Evolutionary conservation across 2,888 invertebrate genomes (phyloP).

Genomic region (Cantharis flavilabris): DNA sequence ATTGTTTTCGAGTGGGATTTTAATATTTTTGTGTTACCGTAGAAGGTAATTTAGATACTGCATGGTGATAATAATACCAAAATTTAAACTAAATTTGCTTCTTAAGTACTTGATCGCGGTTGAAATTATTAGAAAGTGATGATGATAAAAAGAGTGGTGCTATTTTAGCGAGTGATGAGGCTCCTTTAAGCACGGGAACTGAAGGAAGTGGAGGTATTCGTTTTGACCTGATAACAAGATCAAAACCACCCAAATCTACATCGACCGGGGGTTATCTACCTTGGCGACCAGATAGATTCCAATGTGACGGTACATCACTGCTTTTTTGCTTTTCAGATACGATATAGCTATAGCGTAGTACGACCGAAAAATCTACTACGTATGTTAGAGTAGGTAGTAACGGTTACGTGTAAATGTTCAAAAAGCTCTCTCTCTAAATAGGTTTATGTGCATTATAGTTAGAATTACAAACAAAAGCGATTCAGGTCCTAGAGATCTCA

Average conservation of each 20-base stretch:
- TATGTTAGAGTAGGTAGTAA: constrained; percentile 2
- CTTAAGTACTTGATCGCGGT: not conserved
- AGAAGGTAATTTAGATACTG: not conserved
- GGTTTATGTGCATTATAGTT: not conserved
- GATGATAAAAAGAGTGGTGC: constrained; percentile 23
- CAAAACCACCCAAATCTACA: constrained; percentile 55
- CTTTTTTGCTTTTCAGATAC: constrained; percentile 25
- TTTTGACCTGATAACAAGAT: constrained; percentile 48
- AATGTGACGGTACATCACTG: constrained; percentile 68
- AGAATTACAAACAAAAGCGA: not conserved
- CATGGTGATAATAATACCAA: not conserved
- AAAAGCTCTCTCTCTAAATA: not conserved
- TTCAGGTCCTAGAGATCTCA: not conserved
- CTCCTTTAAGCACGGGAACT: constrained; percentile 48
- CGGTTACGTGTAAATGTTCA: not conserved
- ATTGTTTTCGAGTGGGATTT: not conserved
- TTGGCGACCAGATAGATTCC: constrained; percentile 80
- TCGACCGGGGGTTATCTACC: constrained; percentile 82
- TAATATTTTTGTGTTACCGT: not conserved
- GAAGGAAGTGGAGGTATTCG: constrained; percentile 53
- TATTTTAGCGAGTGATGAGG: constrained; percentile 52
- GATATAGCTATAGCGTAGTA: constrained; percentile 17
- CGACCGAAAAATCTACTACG: not conserved
- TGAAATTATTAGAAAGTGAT: not conserved
- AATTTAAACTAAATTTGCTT: not conserved